phyloP scores from a whole-genome alignment of 30 jellyfish, hydroid and myxozoan genomes.

The Nemopilema nomurai region DNA sequence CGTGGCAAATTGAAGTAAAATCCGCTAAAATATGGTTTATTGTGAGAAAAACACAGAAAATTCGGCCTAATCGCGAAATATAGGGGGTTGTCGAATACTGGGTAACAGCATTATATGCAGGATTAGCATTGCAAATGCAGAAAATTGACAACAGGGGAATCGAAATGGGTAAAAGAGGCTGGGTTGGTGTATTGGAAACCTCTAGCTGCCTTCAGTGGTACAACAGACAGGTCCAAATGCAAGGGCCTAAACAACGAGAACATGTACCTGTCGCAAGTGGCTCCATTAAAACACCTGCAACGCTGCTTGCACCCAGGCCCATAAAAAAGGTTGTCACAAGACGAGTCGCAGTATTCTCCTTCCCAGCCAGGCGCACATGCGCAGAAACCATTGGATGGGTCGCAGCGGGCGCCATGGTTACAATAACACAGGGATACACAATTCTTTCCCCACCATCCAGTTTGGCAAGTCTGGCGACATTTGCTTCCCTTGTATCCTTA shows the following conservation, averaged over 20 bases:
- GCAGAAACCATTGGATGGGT: conserved; percentile 78
- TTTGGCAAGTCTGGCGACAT: conserved; percentile 73
- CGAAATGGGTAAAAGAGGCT: too few relatives aligned
- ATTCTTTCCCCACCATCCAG: conserved; percentile 84
- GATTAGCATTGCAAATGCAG: too few relatives aligned
- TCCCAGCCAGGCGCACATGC: conserved; percentile 78
- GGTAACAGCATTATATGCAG: too few relatives aligned
- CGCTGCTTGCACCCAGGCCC: conserved; percentile 78
- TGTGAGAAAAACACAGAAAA: too few relatives aligned
- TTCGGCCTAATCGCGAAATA: too few relatives aligned
- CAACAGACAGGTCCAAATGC: too few relatives aligned
- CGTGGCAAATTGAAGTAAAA: too few relatives aligned
- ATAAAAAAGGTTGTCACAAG: conserved; percentile 58
- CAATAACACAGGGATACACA: conserved; percentile 79
- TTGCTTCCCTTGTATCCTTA: conserved; percentile 63
- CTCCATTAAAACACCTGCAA: conserved; percentile 80
- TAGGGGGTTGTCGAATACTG: too few relatives aligned
- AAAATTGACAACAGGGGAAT: too few relatives aligned
- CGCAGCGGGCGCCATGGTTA: conserved; percentile 76
- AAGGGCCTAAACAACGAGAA: background rate
- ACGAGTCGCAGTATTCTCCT: conserved; percentile 71
- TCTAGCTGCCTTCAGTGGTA: too few relatives aligned
- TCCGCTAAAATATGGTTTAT: too few relatives aligned
- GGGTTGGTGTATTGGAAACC: too few relatives aligned
- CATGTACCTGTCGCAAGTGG: conserved; percentile 71